A percentile compares a stretch with the other conserved stretches of the same genome.
These are phyloP conservation scores for Acutogordius australiensis DNA, from an alignment of 2,888 invertebrate species.

Conservation along the genomic window DNA sequence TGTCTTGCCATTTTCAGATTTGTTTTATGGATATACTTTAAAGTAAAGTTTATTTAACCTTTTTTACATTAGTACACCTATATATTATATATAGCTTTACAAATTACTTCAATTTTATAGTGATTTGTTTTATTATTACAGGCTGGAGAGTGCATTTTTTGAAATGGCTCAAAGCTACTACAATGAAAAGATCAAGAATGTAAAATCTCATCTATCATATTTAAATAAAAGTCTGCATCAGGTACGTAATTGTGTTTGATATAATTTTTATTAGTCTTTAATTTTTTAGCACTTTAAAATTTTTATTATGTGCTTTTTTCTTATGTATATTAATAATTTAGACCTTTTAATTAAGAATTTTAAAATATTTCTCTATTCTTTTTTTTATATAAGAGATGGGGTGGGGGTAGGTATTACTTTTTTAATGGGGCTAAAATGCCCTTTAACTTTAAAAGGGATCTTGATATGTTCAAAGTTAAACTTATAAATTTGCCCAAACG, in stretches of 20 bases:
- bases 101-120: not conserved
- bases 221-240: slow-evolving; percentile 12
- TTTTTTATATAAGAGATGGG: no score
- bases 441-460: no score
- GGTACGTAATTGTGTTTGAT: not conserved
- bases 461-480: no score
- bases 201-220: slow-evolving; percentile 51
- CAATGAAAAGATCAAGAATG: slow-evolving; percentile 50
- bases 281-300: no score
- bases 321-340: no score
- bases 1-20: slow-evolving; percentile 37
- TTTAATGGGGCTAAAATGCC: no score
- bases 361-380: no score
- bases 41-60: slow-evolving; percentile 3
- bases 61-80: not conserved
- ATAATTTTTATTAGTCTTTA: no score
- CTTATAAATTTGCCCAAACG: no score
- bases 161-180: slow-evolving; percentile 75
- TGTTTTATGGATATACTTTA: not conserved
- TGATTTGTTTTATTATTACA: not conserved
- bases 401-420: no score
- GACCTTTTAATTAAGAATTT: no score
- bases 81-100: not conserved
- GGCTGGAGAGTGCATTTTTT: slow-evolving; percentile 66
- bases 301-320: no score